Percentiles rank a stretch among this genome's conserved stretches.
Conservation (phyloP, 2,888 invertebrate species). For the Epinotia brunnichana region DNA sequence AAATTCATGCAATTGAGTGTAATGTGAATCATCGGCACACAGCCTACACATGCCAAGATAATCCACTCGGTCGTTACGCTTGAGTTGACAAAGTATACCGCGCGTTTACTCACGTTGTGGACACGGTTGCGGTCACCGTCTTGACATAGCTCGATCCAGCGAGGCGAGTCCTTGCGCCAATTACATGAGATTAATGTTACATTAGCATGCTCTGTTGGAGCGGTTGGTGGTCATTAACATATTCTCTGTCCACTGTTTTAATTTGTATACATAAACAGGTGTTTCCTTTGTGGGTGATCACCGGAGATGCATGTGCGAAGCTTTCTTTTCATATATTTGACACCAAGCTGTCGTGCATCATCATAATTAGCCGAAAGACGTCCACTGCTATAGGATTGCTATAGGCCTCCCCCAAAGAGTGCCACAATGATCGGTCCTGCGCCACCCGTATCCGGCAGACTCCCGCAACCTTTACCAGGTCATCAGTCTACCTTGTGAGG, state of each 20-base stretch:
- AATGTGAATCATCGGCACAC: background rate
- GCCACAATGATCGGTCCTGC: too few species aligned
- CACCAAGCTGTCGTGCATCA: too few species aligned
- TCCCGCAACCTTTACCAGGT: too few species aligned
- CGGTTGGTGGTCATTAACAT: background rate
- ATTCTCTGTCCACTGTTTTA: background rate
- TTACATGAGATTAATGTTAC: background rate
- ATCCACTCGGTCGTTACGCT: conserved; percentile 1
- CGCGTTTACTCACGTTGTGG: background rate
- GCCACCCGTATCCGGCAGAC: too few species aligned
- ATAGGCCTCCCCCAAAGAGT: too few species aligned
- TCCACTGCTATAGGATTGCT: too few species aligned
- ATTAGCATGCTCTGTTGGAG: background rate
- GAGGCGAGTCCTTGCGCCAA: background rate
- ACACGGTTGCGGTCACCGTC: background rate
- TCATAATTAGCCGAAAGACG: too few species aligned
- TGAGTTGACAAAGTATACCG: background rate
- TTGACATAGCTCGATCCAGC: conserved; percentile 5
- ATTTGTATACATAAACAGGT: background rate
- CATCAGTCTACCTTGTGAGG: too few species aligned
- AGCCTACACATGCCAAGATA: conserved; percentile 3
- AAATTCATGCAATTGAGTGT: conserved; percentile 1
- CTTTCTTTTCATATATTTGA: too few species aligned
- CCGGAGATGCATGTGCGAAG: too few species aligned
- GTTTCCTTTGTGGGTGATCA: too few species aligned